Conservation (phyloP, 2,888 invertebrate species). For the Frankliniella intonsa region DNA sequence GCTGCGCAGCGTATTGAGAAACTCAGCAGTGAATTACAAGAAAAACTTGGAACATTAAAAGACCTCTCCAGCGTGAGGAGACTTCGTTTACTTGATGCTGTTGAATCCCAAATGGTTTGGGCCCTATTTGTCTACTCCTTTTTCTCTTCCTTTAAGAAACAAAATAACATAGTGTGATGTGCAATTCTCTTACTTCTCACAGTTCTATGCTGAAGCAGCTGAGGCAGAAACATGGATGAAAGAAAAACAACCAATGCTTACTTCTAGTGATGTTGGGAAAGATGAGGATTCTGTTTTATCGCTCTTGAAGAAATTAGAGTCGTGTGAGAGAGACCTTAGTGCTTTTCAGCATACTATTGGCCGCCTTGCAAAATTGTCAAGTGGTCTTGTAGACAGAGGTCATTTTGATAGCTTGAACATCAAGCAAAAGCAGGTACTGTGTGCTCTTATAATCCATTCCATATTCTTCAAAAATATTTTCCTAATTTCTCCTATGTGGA, state of each 20-base stretch:
- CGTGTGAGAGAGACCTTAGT: constrained; percentile 72
- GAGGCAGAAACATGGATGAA: constrained; percentile 92
- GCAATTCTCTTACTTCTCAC: constrained; percentile 35
- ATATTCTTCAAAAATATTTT: not conserved
- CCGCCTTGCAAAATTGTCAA: constrained; percentile 63
- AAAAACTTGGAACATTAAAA: constrained; percentile 63
- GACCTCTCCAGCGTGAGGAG: constrained; percentile 69
- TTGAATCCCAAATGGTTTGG: constrained; percentile 69
- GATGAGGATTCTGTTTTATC: constrained; percentile 89
- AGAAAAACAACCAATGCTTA: constrained; percentile 72
- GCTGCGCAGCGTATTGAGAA: constrained; percentile 69
- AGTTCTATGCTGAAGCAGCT: constrained; percentile 83
- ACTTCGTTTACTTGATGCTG: constrained; percentile 69
- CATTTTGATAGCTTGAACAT: constrained; percentile 80
- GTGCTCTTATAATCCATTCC: not conserved
- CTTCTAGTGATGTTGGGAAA: constrained; percentile 75
- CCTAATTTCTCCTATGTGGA: not conserved
- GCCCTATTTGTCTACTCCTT: not conserved
- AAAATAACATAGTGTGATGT: not conserved
- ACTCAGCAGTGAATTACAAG: constrained; percentile 61
- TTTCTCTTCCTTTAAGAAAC: not conserved
- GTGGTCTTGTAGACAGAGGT: constrained; percentile 63
- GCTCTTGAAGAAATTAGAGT: constrained; percentile 77
- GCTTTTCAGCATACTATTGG: constrained; percentile 70
- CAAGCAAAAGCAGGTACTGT: constrained; percentile 55